Conservation (phyloP, 1,140 invertebrate species). For the Harlomillsia oculata region DNA sequence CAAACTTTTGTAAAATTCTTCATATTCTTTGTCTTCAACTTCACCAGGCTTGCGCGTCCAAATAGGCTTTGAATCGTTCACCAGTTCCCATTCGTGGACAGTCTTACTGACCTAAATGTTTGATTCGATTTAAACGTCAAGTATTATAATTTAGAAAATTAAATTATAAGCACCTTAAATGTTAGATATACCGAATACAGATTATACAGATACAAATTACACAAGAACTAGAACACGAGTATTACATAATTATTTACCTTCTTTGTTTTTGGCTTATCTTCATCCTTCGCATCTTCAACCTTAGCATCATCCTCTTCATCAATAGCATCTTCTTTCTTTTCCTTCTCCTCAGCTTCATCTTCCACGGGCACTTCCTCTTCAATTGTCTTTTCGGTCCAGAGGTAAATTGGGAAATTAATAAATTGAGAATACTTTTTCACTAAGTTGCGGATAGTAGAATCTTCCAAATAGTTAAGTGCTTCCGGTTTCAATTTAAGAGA, state of each 20-base stretch:
- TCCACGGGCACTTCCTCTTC: constrained; percentile 69
- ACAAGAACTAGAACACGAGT: too few species aligned
- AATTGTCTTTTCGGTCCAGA: constrained; percentile 90
- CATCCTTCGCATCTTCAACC: constrained; percentile 60
- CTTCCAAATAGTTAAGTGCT: constrained; percentile 87
- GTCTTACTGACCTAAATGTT: too few species aligned
- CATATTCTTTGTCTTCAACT: constrained; percentile 79
- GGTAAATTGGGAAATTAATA: constrained; percentile 96
- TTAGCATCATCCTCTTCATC: constrained; percentile 50
- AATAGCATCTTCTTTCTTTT: constrained; percentile 52
- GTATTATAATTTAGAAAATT: too few species aligned
- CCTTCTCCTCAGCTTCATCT: constrained; percentile 48
- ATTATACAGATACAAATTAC: too few species aligned
- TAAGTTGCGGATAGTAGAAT: constrained; percentile 77
- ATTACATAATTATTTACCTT: too few species aligned
- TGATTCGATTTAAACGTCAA: too few species aligned
- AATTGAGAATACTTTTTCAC: constrained; percentile 99
- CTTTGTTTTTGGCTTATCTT: constrained; percentile 77
- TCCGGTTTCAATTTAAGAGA: constrained; percentile 89
- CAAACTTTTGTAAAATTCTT: constrained; percentile 86
- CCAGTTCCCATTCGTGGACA: constrained; percentile 93
- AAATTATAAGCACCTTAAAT: too few species aligned
- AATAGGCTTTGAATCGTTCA: constrained; percentile 95
- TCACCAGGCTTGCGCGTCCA: constrained; percentile 88
- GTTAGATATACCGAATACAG: too few species aligned